Evolutionary conservation across 2,113 vertebrate genomes (phyloP).

Genomic region (Leptosomus discolor): DNA sequence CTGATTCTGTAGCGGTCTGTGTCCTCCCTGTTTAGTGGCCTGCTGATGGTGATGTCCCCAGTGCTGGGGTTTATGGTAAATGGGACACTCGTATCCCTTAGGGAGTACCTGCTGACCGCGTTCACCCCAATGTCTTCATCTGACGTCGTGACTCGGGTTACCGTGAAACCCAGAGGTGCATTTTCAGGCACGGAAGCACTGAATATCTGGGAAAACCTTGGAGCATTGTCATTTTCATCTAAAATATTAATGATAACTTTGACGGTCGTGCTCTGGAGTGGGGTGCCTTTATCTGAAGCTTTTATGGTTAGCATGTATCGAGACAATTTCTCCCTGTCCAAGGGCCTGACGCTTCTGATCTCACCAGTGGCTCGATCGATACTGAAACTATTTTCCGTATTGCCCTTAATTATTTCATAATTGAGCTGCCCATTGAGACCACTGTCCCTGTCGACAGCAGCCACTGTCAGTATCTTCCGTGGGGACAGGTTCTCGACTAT

Average conservation of each 20-base stretch:
- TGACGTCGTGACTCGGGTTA: conserved; percentile 91
- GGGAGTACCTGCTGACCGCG: conserved; percentile 89
- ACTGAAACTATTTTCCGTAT: conserved; percentile 87
- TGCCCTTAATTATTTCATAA: conserved; percentile 88
- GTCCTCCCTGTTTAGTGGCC: conserved; percentile 93
- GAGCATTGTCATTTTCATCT: conserved; percentile 96
- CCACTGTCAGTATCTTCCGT: conserved; percentile 82
- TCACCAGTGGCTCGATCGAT: conserved; percentile 89
- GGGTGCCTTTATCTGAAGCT: conserved; percentile 86
- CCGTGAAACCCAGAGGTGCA: conserved; percentile 87
- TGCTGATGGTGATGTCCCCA: conserved; percentile 89
- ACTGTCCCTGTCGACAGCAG: conserved; percentile 87
- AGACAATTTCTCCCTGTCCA: conserved; percentile 88
- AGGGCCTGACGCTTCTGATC: conserved; percentile 83
- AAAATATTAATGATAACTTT: conserved; percentile 85
- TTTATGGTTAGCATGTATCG: conserved; percentile 83
- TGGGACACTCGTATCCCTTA: conserved; percentile 85
- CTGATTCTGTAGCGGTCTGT: conserved; percentile 88
- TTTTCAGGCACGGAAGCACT: conserved; percentile 92
- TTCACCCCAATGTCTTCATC: conserved; percentile 91
- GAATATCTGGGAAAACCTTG: conserved; percentile 95
- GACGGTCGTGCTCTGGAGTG: conserved; percentile 79
- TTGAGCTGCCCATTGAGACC: conserved; percentile 89
- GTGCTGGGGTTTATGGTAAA: conserved; percentile 89
- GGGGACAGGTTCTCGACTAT: conserved; percentile 90